A percentile compares a stretch with the other conserved stretches of the same genome.
These are phyloP conservation scores for Polyommatus icarus DNA, from an alignment of 2,888 invertebrate species.

Conservation along the genomic window DNA sequence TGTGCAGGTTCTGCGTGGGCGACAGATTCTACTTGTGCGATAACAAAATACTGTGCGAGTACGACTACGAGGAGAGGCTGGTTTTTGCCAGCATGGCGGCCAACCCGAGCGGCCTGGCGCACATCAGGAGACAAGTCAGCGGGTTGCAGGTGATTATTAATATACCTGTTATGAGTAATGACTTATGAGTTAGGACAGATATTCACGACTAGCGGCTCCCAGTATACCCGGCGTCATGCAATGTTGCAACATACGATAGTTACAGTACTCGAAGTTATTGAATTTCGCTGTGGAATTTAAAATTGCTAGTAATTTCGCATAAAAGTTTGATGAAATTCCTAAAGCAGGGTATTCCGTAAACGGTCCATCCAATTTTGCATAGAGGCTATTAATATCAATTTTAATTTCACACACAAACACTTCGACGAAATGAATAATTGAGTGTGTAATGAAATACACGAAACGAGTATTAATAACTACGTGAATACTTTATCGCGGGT, in stretches of 20 bases:
- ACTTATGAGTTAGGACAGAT: not conserved
- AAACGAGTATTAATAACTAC: conserved; percentile 35
- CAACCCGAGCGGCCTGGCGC: conserved; percentile 91
- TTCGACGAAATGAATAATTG: conserved; percentile 8
- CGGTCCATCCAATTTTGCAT: not conserved
- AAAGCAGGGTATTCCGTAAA: not conserved
- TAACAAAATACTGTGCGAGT: conserved; percentile 96
- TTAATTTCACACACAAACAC: conserved; percentile 16
- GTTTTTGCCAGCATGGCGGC: conserved; percentile 94
- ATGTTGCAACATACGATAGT: not conserved
- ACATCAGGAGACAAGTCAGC: conserved; percentile 91
- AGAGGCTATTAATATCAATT: not conserved
- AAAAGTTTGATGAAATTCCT: not conserved
- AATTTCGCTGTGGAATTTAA: not conserved
- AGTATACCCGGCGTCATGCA: not conserved
- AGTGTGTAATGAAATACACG: conserved; percentile 28
- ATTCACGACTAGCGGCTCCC: not conserved
- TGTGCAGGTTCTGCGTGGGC: conserved; percentile 93
- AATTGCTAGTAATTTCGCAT: not conserved
- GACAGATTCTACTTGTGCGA: conserved; percentile 96
- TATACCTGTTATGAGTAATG: not conserved
- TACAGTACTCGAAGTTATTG: not conserved
- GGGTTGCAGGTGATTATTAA: conserved; percentile 78
- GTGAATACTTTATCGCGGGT: conserved; percentile 41
- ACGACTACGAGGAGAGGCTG: conserved; percentile 95